Evolutionary conservation across 2,888 invertebrate genomes (phyloP).

Genomic region (Isoperla grammatica): DNA sequence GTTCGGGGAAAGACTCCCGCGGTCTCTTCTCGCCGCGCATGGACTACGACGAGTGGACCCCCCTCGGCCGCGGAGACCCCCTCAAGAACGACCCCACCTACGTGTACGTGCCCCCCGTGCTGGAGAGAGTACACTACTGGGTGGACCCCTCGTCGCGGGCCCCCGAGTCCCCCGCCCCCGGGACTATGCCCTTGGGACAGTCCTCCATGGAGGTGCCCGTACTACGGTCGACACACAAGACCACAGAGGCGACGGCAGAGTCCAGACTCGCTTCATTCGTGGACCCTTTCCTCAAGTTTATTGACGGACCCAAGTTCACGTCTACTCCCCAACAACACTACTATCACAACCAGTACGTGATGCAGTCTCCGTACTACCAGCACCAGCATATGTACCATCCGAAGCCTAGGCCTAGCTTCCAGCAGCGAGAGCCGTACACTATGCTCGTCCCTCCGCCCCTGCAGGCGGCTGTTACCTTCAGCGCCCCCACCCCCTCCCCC

Average conservation of each 20-base stretch:
- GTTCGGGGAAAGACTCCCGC: conserved; percentile 16
- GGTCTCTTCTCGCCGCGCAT: conserved; percentile 64
- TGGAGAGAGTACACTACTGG: conserved; percentile 78
- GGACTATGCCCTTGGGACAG: conserved; percentile 1
- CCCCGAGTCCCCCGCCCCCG: conserved; percentile 35
- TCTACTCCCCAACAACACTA: conserved; percentile 21
- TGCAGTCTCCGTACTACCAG: conserved; percentile 5
- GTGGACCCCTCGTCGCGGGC: conserved; percentile 57
- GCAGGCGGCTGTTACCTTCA: conserved; percentile 38
- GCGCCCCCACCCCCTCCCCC: conserved; percentile 30
- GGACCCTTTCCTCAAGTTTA: conserved; percentile 47
- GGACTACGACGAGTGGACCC: conserved; percentile 83
- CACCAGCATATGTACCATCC: background rate
- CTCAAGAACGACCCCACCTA: conserved; percentile 79
- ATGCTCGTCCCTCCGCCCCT: conserved; percentile 65
- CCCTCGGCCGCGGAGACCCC: conserved; percentile 74
- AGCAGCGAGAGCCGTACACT: conserved; percentile 52
- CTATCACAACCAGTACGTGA: conserved; percentile 30
- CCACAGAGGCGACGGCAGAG: conserved; percentile 31
- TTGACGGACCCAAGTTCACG: conserved; percentile 47
- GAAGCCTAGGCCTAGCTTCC: conserved; percentile 11
- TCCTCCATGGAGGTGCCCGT: conserved; percentile 53
- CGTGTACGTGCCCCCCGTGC: conserved; percentile 75
- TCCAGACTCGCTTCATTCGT: conserved; percentile 40
- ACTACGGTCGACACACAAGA: conserved; percentile 50